These are phyloP conservation scores for Papilio dardanus DNA, from an alignment of 1,140 invertebrate genomes.

Conservation along the genomic window DNA sequence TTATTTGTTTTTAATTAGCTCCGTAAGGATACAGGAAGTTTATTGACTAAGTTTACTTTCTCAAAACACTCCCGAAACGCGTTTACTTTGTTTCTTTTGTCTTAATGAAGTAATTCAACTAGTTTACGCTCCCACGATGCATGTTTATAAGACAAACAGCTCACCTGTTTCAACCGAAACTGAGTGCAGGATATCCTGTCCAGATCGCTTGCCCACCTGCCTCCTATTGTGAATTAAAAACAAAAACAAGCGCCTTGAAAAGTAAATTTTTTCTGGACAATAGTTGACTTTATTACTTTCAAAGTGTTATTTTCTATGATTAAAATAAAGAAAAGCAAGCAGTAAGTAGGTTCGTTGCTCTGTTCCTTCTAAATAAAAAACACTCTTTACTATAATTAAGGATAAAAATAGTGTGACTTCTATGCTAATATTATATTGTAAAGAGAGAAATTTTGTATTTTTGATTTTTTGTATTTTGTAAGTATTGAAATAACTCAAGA, in stretches of 20 bases:
- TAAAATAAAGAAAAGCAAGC: too few relatives aligned
- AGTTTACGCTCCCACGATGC: conserved; percentile 10
- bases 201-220: conserved; percentile 6
- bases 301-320: too few relatives aligned
- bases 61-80: neutral
- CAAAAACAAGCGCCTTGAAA: neutral
- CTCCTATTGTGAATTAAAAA: neutral
- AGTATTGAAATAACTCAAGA: too few relatives aligned
- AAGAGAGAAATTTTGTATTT: too few relatives aligned
- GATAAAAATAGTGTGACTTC: too few relatives aligned
- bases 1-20: neutral
- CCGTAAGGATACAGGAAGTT: neutral
- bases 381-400: too few relatives aligned
- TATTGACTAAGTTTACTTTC: neutral
- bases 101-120: neutral
- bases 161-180: neutral
- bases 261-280: neutral
- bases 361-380: too few relatives aligned
- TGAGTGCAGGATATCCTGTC: conserved; percentile 16
- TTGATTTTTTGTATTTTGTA: too few relatives aligned
- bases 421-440: too few relatives aligned
- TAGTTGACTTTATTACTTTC: too few relatives aligned
- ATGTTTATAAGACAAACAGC: conserved; percentile 6
- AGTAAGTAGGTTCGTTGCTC: too few relatives aligned
- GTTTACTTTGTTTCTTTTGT: neutral